phyloP scores from a whole-genome alignment of 92 coral and sea anemone species.

The Siderastrea siderea region DNA sequence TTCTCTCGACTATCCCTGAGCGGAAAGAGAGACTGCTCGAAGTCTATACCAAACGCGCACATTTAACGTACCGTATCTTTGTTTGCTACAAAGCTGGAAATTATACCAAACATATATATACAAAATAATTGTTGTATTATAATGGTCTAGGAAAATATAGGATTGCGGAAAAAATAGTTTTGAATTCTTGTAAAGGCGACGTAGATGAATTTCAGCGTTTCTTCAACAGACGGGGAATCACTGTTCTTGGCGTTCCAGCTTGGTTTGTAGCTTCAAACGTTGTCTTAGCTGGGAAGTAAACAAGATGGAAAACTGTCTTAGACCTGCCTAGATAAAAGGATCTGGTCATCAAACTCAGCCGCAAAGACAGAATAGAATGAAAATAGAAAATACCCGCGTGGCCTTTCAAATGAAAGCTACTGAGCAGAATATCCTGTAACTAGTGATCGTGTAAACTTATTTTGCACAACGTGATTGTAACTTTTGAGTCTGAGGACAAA shows the following conservation, averaged over 20 bases:
- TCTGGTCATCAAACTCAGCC: not conserved
- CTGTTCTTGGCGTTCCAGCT: constrained; percentile 84
- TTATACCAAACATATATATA: not conserved
- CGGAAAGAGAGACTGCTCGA: too few relatives aligned
- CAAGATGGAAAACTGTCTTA: not conserved
- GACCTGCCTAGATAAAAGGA: not conserved
- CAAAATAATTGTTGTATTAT: not conserved
- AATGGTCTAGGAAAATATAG: not conserved
- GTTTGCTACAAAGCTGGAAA: not conserved
- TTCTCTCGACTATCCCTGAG: too few relatives aligned
- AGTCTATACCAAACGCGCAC: not conserved
- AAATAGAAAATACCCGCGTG: too few relatives aligned
- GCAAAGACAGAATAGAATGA: too few relatives aligned
- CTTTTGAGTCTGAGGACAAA: too few relatives aligned
- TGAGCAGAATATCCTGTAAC: too few relatives aligned
- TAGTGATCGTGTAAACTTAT: too few relatives aligned
- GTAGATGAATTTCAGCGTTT: constrained; percentile 11
- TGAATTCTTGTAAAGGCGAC: not conserved
- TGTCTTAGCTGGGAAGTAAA: constrained; percentile 56
- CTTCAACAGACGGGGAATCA: constrained; percentile 75
- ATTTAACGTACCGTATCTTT: not conserved
- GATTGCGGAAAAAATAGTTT: not conserved
- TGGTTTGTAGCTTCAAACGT: constrained; percentile 61
- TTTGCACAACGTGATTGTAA: too few relatives aligned
- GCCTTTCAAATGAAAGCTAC: too few relatives aligned